Conservation (phyloP, 2,797 vertebrate species). For the Acanthurus tractus region DNA sequence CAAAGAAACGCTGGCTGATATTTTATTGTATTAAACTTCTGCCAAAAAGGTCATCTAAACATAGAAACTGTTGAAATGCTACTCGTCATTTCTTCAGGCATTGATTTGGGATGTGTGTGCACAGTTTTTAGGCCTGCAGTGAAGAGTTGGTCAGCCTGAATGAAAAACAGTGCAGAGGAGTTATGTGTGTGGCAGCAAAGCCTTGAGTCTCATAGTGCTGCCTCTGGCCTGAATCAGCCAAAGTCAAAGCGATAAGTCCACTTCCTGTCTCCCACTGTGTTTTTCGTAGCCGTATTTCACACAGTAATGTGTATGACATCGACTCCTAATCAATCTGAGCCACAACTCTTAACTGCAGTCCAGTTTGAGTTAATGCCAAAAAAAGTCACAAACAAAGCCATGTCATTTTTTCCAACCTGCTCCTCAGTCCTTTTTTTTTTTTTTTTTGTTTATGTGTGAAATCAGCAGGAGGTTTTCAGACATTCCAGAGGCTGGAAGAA, state of each 20-base stretch:
- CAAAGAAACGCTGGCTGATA: background rate
- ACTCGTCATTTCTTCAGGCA: constrained; percentile 6
- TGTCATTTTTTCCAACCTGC: background rate
- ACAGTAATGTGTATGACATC: constrained; percentile 32
- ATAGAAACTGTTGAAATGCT: background rate
- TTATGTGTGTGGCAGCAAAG: constrained; percentile 36
- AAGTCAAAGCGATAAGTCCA: constrained; percentile 59
- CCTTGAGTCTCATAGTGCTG: constrained; percentile 23
- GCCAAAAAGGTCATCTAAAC: background rate
- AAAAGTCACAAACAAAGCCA: constrained; percentile 34
- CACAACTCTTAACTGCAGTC: background rate
- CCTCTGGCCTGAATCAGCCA: constrained; percentile 60
- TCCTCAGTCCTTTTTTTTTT: background rate
- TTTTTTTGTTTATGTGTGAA: constrained; percentile 45
- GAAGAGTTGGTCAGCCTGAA: constrained; percentile 11
- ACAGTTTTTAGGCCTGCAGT: background rate
- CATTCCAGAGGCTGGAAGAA: constrained; percentile 77
- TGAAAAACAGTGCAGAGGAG: constrained; percentile 30
- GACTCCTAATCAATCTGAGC: constrained; percentile 40
- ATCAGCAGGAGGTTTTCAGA: constrained; percentile 67
- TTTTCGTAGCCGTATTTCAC: constrained; percentile 32
- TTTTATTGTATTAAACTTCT: background rate
- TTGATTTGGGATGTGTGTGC: constrained; percentile 3
- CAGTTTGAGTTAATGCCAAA: constrained; percentile 33
- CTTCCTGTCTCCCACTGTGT: constrained; percentile 50